Evolutionary conservation across 1,140 invertebrate species (phyloP), one percentile per base, ranked within the genome.

Genomic region (Ceratosolen fusciceps): DNA sequence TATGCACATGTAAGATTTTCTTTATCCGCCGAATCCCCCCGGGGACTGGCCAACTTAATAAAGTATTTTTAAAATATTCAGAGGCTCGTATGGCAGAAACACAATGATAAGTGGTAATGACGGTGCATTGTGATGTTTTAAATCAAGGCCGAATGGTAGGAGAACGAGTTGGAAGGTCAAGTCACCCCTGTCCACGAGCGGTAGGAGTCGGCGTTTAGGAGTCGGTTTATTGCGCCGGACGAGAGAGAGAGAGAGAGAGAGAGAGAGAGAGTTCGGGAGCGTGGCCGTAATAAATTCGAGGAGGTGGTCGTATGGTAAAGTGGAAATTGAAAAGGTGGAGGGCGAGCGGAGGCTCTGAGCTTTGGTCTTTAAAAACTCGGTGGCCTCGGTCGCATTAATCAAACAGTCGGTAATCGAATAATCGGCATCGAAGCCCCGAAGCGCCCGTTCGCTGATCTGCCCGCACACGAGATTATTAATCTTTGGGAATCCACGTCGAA

Each of bases 191-290:
- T n/a, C n/a, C n/a, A n/a, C n/a, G n/a, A n/a, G n/a, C n/a, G n/a
- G n/a, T n/a, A n/a, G n/a, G n/a, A n/a, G n/a, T n/a, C n/a, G n/a
- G n/a, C n/a, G n/a, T n/a, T n/a, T n/a, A n/a, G n/a, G n/a, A n/a
- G n/a, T n/a, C n/a, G n/a, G n/a, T n/a, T n/a, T n/a, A n/a, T n/a
- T n/a, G n/a, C n/a, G n/a, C 39, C n/a, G 70, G 77, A 79, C 70
- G 75, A 78, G 67, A 82, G 29, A 39, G 29, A 29, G 54, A 34
- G 72, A 82, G 49, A 82, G 80, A 71, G 76, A 82, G 81, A 82
- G 67, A 71, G 34, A 76, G 34, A 77, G 67, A 67, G 43, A 26
- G 16, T 65, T 60, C 79, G 47, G 29, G 54, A 60, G 74, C 9
- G 74, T 34, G 72, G 31, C 8, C n/a, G 60, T 9, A n/a, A n/a